Evolutionary conservation across 1,140 invertebrate genomes (phyloP).

Genomic region (Hesperophylax magnus): DNA sequence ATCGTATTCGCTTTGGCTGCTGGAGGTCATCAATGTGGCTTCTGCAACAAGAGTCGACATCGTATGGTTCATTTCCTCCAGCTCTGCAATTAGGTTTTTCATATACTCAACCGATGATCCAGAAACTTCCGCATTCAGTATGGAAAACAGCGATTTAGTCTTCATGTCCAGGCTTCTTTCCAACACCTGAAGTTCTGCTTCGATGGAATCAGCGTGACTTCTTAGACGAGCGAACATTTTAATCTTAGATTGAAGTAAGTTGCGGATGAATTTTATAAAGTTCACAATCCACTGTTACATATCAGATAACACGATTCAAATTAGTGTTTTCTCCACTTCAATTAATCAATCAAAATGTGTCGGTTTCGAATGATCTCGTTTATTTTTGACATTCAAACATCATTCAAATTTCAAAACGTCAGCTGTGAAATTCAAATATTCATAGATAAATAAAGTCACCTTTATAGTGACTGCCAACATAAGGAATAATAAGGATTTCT

Average conservation of each 20-base stretch:
- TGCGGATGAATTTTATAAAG: too few relatives aligned
- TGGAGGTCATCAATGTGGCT: background rate
- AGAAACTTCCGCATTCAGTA: slow-evolving; percentile 14
- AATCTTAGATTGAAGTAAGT: background rate
- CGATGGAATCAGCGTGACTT: slow-evolving; percentile 25
- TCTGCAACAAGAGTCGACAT: slow-evolving; percentile 5
- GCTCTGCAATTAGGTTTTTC: background rate
- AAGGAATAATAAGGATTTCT: too few relatives aligned
- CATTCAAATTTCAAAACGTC: too few relatives aligned
- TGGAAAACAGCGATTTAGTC: slow-evolving; percentile 11
- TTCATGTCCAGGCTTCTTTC: slow-evolving; percentile 18
- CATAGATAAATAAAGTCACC: too few relatives aligned
- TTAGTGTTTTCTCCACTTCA: too few relatives aligned
- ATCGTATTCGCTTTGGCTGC: background rate
- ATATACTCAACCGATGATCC: background rate
- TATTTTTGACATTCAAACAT: too few relatives aligned
- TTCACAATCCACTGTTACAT: too few relatives aligned
- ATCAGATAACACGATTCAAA: too few relatives aligned
- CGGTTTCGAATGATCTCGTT: too few relatives aligned
- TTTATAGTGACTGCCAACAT: too few relatives aligned
- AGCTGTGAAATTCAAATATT: too few relatives aligned
- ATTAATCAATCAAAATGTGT: too few relatives aligned
- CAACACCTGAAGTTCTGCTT: slow-evolving; percentile 6
- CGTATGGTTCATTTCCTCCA: slow-evolving; percentile 12
- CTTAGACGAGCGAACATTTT: slow-evolving; percentile 23